phyloP scores from a whole-genome alignment of 2,888 invertebrate species.

The Patella ulyssiponensis region DNA sequence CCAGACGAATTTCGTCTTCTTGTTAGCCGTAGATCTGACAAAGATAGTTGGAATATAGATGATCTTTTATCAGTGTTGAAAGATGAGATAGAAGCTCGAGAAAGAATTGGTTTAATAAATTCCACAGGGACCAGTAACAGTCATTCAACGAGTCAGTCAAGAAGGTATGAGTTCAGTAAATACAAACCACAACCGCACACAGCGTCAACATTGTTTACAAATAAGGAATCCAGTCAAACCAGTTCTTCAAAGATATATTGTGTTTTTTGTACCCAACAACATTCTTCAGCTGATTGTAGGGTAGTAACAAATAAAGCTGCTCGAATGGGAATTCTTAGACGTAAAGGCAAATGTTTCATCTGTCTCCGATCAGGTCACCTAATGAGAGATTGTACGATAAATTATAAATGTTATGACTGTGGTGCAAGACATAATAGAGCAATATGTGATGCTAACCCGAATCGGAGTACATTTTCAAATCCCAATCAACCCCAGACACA shows the following conservation, averaged over 20 bases:
- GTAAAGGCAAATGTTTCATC: neutral
- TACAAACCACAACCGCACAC: neutral
- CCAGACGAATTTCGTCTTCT: neutral
- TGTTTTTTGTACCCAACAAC: neutral
- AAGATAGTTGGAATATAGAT: neutral
- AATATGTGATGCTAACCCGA: neutral
- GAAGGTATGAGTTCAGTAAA: neutral
- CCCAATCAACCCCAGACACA: too few species aligned
- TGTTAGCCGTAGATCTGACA: neutral
- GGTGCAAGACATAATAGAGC: constrained; percentile 1
- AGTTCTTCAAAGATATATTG: neutral
- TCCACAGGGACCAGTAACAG: too few species aligned
- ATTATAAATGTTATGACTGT: neutral
- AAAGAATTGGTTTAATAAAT: too few species aligned
- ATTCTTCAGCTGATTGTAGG: neutral
- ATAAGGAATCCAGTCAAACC: neutral
- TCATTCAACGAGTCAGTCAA: neutral
- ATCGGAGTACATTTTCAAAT: neutral
- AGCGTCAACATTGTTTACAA: neutral
- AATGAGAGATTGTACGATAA: neutral
- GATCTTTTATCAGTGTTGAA: neutral
- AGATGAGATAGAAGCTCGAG: neutral
- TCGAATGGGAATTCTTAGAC: neutral
- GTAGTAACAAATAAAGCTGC: neutral
- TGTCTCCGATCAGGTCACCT: neutral